Evolutionary conservation across 2,888 invertebrate species (phyloP).

Genomic region (Cepaea hortensis): DNA sequence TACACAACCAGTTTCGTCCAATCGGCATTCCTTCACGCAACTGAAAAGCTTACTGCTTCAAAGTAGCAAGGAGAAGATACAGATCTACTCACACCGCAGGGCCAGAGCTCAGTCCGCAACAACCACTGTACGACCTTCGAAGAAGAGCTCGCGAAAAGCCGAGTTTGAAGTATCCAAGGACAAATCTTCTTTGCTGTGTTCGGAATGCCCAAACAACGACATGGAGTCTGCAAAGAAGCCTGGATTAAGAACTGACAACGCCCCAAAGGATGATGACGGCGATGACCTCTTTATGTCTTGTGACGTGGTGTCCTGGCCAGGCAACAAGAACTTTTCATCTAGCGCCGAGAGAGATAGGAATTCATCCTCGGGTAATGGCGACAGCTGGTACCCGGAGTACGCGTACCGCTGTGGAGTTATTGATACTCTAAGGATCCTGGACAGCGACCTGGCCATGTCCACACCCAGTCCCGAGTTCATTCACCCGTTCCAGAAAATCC

Average conservation of each 20-base stretch:
- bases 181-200: background rate
- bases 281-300: background rate
- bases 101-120: background rate
- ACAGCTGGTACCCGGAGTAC: conserved; percentile 22
- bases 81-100: background rate
- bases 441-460: background rate
- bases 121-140: background rate
- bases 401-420: conserved; percentile 30
- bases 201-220: background rate
- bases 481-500: too few relatives aligned
- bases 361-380: conserved; percentile 32
- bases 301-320: background rate
- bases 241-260: background rate
- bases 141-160: too few relatives aligned
- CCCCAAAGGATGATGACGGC: background rate
- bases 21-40: background rate
- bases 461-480: background rate
- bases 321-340: conserved; percentile 34
- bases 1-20: background rate
- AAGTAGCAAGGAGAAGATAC: background rate
- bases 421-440: conserved; percentile 27
- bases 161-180: background rate
- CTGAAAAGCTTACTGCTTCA: background rate
- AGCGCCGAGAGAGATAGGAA: conserved; percentile 32
- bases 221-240: background rate